Conservation (phyloP, 1,140 invertebrate species). For the Papilio polytes region DNA sequence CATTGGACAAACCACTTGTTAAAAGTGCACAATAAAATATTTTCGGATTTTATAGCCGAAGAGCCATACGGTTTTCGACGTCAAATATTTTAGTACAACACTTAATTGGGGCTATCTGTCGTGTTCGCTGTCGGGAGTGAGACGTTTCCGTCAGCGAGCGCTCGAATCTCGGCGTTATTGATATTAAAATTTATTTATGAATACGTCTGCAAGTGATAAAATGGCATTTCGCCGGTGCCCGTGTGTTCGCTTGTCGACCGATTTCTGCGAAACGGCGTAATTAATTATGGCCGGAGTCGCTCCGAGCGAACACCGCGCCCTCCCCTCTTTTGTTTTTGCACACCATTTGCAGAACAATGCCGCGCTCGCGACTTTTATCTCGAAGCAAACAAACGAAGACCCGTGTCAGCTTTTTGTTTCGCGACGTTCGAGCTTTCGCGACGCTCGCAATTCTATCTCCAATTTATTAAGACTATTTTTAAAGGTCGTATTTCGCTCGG, state of each 20-base stretch:
- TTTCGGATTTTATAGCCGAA: conserved; percentile 15
- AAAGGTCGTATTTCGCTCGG: conserved; percentile 43
- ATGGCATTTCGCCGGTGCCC: conserved; percentile 56
- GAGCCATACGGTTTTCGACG: background rate
- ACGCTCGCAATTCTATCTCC: conserved; percentile 61
- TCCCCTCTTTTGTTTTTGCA: conserved; percentile 70
- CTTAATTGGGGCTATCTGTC: conserved; percentile 17
- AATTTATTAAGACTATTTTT: conserved; percentile 66
- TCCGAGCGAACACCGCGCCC: conserved; percentile 47
- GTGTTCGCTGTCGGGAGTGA: conserved; percentile 40
- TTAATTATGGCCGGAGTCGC: conserved; percentile 74
- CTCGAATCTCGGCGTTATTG: conserved; percentile 53
- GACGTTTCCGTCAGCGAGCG: conserved; percentile 56
- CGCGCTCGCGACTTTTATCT: conserved; percentile 70
- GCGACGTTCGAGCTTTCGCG: conserved; percentile 40
- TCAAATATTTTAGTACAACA: conserved; percentile 11
- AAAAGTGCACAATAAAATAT: conserved; percentile 12
- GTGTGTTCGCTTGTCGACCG: conserved; percentile 60
- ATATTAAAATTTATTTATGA: conserved; percentile 73
- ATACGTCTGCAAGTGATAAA: conserved; percentile 67
- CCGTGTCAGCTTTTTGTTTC: conserved; percentile 61
- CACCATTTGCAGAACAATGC: conserved; percentile 77
- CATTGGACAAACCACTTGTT: background rate
- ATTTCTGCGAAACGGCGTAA: conserved; percentile 74
- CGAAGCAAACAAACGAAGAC: conserved; percentile 61